A percentile compares a stretch with the other conserved stretches of the same genome.
These are phyloP conservation scores for Carlito syrichta DNA, from an alignment of 2,113 vertebrate genomes.

Conservation along the genomic window DNA sequence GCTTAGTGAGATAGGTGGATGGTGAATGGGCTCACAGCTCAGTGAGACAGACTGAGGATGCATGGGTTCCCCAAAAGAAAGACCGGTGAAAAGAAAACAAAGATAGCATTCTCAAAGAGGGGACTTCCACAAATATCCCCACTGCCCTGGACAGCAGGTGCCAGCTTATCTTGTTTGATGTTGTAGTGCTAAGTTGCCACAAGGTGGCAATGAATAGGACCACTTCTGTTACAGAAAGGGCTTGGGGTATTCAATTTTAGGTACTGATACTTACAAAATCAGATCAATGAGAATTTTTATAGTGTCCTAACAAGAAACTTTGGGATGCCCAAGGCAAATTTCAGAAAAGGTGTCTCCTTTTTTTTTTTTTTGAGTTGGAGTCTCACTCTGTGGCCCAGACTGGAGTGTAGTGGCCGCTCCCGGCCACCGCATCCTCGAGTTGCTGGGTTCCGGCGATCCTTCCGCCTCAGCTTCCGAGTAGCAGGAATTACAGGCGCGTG, in stretches of 20 bases:
- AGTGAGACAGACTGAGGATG: too few relatives aligned
- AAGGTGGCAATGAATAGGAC: not conserved
- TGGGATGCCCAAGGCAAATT: not conserved
- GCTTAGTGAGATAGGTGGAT: not conserved
- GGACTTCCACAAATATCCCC: not conserved
- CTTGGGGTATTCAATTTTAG: not conserved
- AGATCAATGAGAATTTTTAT: accelerated
- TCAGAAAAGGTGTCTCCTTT: not conserved
- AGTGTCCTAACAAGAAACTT: not conserved
- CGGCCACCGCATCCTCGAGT: too few relatives aligned
- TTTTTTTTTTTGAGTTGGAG: too few relatives aligned
- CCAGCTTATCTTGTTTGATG: not conserved
- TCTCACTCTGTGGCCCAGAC: too few relatives aligned
- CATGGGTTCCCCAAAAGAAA: not conserved
- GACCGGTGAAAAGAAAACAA: not conserved
- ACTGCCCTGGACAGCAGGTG: not conserved
- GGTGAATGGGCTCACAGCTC: not conserved
- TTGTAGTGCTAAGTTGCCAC: not conserved
- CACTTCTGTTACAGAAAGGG: not conserved
- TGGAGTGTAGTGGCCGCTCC: too few relatives aligned
- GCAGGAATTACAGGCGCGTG: too few relatives aligned
- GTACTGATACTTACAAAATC: not conserved
- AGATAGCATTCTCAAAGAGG: not conserved
- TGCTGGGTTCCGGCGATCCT: too few relatives aligned
- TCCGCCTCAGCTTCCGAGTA: too few relatives aligned